Evolutionary conservation across 2,113 vertebrate species (phyloP), one percentile per base, ranked within the genome.

Genomic region (Rhegmatorhina hoffmannsi): DNA sequence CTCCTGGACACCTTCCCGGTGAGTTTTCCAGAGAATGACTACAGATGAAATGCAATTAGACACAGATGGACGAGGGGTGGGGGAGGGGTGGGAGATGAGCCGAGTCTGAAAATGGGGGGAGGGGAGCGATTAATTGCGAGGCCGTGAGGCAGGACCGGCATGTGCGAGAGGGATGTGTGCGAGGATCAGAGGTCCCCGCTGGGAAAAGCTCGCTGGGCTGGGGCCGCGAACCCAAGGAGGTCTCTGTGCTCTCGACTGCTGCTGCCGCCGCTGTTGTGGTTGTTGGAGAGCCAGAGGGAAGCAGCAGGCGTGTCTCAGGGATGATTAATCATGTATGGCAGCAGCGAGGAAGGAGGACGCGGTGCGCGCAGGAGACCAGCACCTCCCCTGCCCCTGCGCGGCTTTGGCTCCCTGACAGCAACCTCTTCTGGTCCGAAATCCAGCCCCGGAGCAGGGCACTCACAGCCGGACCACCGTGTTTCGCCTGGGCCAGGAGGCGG

Each of bases 251-350:
- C 94, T 95, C 84, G 25, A 6, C 85, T 85, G 77, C 95, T 38
- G 89, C 93, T 1, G 40, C 84, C 43, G 66, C 85, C 25, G 80
- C 92, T 79, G 84, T 75, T 91, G 91, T 74, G 89, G 84, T 88
- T 84, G 94, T 91, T 88, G 89, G 84, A 94, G 94, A 94, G 94
- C 92, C 94, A 91, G 96, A 94, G 93, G 93, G 87, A 92, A 96
- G 94, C 89, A 88, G 96, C 90, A 96, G 95, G 95, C 96, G 63
- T 93, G 96, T 95, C 94, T 95, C 96, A 84, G 90, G 83, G 94
- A 94, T 95, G 96, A 96, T 97, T 97, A 96, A 97, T 97, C 94
- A 96, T 96, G 93, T 90, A 97, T 96, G 95, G 93, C 94, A 97
- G 94, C 89, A 52, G 91, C 2, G 38, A 92, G 90, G 94, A 96